phyloP scores from a whole-genome alignment of 2,113 vertebrate genomes.

The Hippocampus comes region DNA sequence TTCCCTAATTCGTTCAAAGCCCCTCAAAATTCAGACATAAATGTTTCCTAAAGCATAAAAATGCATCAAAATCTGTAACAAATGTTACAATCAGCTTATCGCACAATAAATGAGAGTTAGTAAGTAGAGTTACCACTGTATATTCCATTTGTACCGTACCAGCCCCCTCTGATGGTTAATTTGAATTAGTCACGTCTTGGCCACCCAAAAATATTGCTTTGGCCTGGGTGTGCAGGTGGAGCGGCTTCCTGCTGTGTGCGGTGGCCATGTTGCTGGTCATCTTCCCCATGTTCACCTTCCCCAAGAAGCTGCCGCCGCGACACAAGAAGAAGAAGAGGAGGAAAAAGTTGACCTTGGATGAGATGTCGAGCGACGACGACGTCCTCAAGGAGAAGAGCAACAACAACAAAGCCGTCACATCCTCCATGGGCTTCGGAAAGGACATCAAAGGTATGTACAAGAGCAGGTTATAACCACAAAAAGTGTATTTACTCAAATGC shows the following conservation, averaged over 20 bases:
- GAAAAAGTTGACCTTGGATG: constrained; percentile 80
- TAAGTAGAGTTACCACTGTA: too few relatives aligned
- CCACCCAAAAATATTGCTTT: background rate
- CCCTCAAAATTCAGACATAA: too few relatives aligned
- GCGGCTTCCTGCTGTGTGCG: constrained; percentile 95
- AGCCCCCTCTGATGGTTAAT: too few relatives aligned
- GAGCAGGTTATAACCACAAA: background rate
- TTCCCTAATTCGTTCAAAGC: too few relatives aligned
- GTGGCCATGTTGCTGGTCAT: constrained; percentile 96
- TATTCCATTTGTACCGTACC: too few relatives aligned
- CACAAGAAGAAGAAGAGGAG: constrained; percentile 92
- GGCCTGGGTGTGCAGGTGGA: constrained; percentile 84
- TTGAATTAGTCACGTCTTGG: too few relatives aligned
- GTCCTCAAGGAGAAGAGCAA: constrained; percentile 89
- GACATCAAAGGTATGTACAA: constrained; percentile 83
- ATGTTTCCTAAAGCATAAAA: too few relatives aligned
- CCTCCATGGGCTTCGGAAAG: constrained; percentile 92
- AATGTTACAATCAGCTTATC: too few relatives aligned
- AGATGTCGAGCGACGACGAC: constrained; percentile 84
- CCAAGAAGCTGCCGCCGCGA: constrained; percentile 95
- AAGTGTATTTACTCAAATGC: background rate
- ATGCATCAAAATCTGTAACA: too few relatives aligned
- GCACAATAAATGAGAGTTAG: too few relatives aligned
- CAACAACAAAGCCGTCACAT: constrained; percentile 77
- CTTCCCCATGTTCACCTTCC: constrained; percentile 99